These are phyloP conservation scores for Leucozona laternaria DNA, from an alignment of 2,888 invertebrate species.

Conservation along the genomic window DNA sequence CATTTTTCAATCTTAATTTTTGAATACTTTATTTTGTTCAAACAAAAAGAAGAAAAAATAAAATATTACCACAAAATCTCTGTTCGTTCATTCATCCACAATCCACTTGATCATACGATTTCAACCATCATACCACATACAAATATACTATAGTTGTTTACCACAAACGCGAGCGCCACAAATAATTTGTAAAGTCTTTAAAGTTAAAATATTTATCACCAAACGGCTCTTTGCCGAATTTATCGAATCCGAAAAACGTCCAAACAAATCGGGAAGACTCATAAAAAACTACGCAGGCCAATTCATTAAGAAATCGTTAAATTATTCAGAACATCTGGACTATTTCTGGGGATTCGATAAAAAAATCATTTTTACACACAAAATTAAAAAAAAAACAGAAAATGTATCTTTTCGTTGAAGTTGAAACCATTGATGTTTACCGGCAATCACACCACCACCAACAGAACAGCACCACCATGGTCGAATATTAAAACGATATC, in stretches of 20 bases:
- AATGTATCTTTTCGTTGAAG: conserved; percentile 21
- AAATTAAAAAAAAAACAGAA: background rate
- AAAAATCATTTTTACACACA: conserved; percentile 21
- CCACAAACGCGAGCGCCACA: conserved; percentile 37
- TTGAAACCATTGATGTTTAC: conserved; percentile 53
- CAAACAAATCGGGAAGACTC: conserved; percentile 22
- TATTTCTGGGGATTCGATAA: conserved; percentile 48
- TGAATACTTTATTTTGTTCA: background rate
- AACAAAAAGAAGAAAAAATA: background rate
- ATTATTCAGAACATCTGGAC: conserved; percentile 68
- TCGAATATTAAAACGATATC: conserved; percentile 26
- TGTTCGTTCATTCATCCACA: background rate
- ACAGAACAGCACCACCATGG: background rate
- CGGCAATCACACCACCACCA: conserved; percentile 11
- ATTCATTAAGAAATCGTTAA: conserved; percentile 69
- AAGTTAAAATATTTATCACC: conserved; percentile 57
- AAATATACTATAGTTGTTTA: background rate
- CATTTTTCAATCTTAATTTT: conserved; percentile 14
- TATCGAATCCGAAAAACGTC: conserved; percentile 12
- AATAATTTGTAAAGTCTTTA: conserved; percentile 54
- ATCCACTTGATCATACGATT: conserved; percentile 9
- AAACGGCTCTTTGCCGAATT: conserved; percentile 30
- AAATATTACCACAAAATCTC: background rate
- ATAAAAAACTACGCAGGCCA: conserved; percentile 53
- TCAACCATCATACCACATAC: too few species aligned